Percentiles rank a stretch among this genome's conserved stretches.
Conservation (phyloP, 2,113 vertebrate genomes). For the Mastomys natalensis region DNA sequence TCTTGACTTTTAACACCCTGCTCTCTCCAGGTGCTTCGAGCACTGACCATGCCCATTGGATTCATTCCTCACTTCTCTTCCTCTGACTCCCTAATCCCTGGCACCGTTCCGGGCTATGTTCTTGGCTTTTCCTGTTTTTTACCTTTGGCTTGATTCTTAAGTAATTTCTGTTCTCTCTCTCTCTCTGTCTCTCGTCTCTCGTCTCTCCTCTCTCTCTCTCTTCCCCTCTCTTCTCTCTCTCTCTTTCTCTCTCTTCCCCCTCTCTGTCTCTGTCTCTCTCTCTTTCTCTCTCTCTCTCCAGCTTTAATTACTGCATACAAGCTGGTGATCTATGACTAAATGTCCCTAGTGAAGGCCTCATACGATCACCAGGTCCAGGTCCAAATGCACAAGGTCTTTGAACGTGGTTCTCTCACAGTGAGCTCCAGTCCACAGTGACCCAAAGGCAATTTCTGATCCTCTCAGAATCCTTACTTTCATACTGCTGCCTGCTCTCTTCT, state of each 20-base stretch:
- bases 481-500: background rate
- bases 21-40: background rate
- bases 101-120: background rate
- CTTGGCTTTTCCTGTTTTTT: background rate
- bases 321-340: background rate
- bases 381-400: background rate
- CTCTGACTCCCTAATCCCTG: background rate
- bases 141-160: background rate
- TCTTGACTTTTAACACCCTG: background rate
- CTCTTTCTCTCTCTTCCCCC: background rate
- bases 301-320: background rate
- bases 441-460: background rate
- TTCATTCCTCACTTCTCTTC: background rate
- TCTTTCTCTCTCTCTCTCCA: background rate
- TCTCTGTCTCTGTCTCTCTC: background rate
- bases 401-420: background rate
- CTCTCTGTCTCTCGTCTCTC: background rate
- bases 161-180: background rate
- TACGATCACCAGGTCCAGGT: background rate
- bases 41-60: fast-evolving
- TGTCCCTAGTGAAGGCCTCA: background rate
- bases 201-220: background rate
- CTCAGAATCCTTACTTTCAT: background rate
- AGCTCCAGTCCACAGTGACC: background rate
- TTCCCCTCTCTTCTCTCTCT: fast-evolving